Evolutionary conservation across 2,113 vertebrate species (phyloP).

Genomic region (Notothenia rossii): DNA sequence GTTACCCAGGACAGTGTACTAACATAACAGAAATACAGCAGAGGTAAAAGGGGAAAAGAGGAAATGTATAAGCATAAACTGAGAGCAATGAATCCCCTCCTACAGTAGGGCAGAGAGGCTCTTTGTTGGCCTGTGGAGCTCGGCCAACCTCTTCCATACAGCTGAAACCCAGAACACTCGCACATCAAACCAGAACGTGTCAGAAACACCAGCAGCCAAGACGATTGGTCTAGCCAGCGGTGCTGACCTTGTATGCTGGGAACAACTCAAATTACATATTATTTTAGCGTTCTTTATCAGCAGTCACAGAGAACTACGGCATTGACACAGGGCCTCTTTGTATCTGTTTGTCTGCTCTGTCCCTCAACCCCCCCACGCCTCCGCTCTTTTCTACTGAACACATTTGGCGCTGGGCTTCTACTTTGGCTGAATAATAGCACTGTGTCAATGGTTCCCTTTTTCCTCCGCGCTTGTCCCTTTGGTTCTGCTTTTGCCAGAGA

Average conservation of each 20-base stretch:
- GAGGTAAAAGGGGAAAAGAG: conserved; percentile 62
- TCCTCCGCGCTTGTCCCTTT: conserved; percentile 42
- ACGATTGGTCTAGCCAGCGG: conserved; percentile 39
- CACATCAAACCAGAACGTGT: conserved; percentile 67
- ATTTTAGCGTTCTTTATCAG: conserved; percentile 77
- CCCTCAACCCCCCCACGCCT: conserved; percentile 42
- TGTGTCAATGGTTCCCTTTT: conserved; percentile 75
- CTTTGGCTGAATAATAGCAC: conserved; percentile 74
- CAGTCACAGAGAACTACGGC: conserved; percentile 40
- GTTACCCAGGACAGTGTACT: conserved; percentile 27
- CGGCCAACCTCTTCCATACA: conserved; percentile 55
- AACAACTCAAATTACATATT: conserved; percentile 70
- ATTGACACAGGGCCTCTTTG: conserved; percentile 77
- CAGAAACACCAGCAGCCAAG: conserved; percentile 56
- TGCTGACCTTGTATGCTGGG: conserved; percentile 59
- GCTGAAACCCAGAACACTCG: conserved; percentile 56
- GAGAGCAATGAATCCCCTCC: conserved; percentile 65
- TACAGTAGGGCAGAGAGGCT: conserved; percentile 72
- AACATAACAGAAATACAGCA: conserved; percentile 43
- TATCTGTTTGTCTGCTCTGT: conserved; percentile 69
- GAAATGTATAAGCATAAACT: conserved; percentile 67
- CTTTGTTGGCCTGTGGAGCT: conserved; percentile 75
- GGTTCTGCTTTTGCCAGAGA: conserved; percentile 53
- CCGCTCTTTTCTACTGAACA: conserved; percentile 63
- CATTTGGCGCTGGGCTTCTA: conserved; percentile 70